Evolutionary conservation across 2,888 invertebrate species (phyloP), one percentile per base, ranked within the genome.

Genomic region (Stenodera caucasica): DNA sequence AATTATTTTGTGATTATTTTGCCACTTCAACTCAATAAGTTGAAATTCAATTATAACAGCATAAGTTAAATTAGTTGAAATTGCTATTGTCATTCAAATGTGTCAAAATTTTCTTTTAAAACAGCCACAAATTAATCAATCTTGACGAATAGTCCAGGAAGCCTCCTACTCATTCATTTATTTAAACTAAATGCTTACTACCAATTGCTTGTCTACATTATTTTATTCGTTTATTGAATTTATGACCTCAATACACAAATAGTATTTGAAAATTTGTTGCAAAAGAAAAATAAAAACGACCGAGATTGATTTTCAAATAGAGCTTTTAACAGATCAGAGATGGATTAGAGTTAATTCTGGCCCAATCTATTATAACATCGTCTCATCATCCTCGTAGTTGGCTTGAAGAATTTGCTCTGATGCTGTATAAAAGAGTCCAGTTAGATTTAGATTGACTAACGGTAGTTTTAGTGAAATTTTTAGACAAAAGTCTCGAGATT

Each of bases 81-180:
- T 30, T 3, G 11, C 8, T 33, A 33, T 53, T 32, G 9, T 35
- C 53, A 53, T 29, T 53, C 12, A 11, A 15, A 53, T 23, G 8
- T 30, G 53, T 53, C 26, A 53, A 53, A 53, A 33, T 32, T 53
- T 52, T 53, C 12, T 32, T 53, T 35, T 21, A 32, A 53, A 53
- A 53, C 11, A 23, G 21, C 18, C 53, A 29, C 53, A 35, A 53
- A 33, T 53, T 18, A 53, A 53, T 53, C 21, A 23, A 45, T 12
- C 4, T 45, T 40, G 40, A 40, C 40, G 21, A 40, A 40, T 40
- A 21, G 40, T 40, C 18, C 40, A 40, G 40, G 40, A 40, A 40
- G 11, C 40, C 37, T n/a, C 37, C 21, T n/a, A 6, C 15, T 11
- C 9, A 18, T 40, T 18, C 18, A 40, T 40, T 40, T 40, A 40